Evolutionary conservation across 2,113 vertebrate genomes (phyloP).

Genomic region (Spilogale gracilis): DNA sequence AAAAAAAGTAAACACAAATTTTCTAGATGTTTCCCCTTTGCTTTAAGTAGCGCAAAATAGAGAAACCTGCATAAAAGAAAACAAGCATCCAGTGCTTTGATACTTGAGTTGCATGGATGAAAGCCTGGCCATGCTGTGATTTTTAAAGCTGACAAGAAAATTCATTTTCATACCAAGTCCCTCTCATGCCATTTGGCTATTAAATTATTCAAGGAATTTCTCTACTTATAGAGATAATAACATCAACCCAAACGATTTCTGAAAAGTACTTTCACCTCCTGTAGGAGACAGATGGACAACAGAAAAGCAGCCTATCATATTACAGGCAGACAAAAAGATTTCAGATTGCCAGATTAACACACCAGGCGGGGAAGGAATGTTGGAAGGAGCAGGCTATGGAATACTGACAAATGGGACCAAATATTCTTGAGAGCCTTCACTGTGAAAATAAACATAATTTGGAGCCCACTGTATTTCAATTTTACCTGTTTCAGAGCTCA

Average conservation of each 20-base stretch:
- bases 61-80: neutral
- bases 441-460: conserved; percentile 67
- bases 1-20: conserved; percentile 15
- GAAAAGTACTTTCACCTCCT: conserved; percentile 74
- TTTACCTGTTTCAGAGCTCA: conserved; percentile 32
- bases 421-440: conserved; percentile 41
- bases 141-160: conserved; percentile 67
- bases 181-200: conserved; percentile 14
- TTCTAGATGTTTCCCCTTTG: conserved; percentile 12
- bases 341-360: conserved; percentile 52
- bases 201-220: conserved; percentile 75
- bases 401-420: conserved; percentile 40
- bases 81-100: conserved; percentile 10
- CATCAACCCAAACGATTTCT: conserved; percentile 67
- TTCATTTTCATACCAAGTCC: conserved; percentile 56
- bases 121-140: neutral
- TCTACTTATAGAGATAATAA: conserved; percentile 68
- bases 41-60: neutral
- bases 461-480: conserved; percentile 1
- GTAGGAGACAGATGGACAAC: conserved; percentile 71
- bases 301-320: conserved; percentile 58
- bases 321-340: conserved; percentile 60
- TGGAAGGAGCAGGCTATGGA: neutral
- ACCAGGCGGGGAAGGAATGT: neutral
- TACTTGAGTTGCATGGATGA: neutral